Conservation (phyloP, 2,888 invertebrate species). For the Diarsia brunnea region DNA sequence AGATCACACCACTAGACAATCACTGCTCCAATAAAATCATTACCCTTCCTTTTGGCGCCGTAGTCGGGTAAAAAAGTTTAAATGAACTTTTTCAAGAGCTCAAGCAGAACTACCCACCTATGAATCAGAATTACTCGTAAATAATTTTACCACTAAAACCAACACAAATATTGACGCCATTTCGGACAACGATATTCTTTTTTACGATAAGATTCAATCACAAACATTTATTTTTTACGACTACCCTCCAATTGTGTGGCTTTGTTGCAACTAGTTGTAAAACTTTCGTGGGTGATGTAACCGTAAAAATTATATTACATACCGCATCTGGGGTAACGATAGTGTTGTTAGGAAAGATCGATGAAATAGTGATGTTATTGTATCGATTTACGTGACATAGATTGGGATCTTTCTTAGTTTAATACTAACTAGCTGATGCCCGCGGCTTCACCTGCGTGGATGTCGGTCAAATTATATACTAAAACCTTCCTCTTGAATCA, state of each 20-base stretch:
- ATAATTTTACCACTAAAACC: slow-evolving; percentile 17
- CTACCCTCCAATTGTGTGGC: slow-evolving; percentile 37
- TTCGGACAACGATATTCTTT: slow-evolving; percentile 13
- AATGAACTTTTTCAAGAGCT: not conserved
- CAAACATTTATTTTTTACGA: slow-evolving; percentile 50
- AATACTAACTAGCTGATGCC: too few relatives aligned
- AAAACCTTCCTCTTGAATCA: too few relatives aligned
- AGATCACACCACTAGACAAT: too few relatives aligned
- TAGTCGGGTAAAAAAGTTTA: not conserved
- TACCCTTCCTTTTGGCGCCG: too few relatives aligned
- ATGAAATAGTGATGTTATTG: slow-evolving; percentile 32
- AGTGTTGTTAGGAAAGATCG: slow-evolving; percentile 19
- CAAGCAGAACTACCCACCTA: not conserved
- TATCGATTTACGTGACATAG: not conserved
- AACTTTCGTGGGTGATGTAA: slow-evolving; percentile 49
- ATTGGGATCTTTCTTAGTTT: not conserved
- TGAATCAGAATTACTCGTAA: not conserved
- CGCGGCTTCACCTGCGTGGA: too few relatives aligned
- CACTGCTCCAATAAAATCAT: too few relatives aligned
- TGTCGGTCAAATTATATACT: too few relatives aligned
- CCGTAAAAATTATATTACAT: slow-evolving; percentile 54
- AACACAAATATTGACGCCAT: slow-evolving; percentile 27
- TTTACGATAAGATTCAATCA: slow-evolving; percentile 56
- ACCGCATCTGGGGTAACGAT: slow-evolving; percentile 43
- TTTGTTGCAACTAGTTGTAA: slow-evolving; percentile 50